Conservation (phyloP, 2,797 vertebrate genomes). For the Sarcoramphus papa region DNA sequence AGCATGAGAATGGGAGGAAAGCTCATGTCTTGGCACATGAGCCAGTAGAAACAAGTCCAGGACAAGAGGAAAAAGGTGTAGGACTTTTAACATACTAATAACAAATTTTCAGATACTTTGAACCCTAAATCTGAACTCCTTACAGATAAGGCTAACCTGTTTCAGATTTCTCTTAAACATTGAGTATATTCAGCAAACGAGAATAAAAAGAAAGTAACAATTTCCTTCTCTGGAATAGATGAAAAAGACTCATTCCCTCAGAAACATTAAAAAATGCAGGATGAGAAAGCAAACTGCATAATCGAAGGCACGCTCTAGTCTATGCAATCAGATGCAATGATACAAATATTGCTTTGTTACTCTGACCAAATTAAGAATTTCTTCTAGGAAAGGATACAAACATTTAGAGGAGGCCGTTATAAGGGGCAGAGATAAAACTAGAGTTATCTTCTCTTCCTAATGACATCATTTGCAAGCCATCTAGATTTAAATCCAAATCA, state of each 20-base stretch:
- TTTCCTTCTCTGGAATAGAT: not conserved
- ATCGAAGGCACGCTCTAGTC: not conserved
- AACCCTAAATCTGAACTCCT: not conserved
- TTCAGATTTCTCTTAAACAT: not conserved
- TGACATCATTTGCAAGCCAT: not conserved
- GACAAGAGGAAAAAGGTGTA: not conserved
- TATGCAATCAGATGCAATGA: not conserved
- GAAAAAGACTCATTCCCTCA: not conserved
- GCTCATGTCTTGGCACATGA: not conserved
- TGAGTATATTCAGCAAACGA: not conserved
- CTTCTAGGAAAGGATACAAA: not conserved
- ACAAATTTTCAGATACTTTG: not conserved
- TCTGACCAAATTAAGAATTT: not conserved
- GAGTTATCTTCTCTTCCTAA: not conserved
- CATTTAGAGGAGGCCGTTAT: not conserved
- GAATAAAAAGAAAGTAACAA: not conserved
- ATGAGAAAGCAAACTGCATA: not conserved
- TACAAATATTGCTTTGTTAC: not conserved
- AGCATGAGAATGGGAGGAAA: not conserved
- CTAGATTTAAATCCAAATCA: not conserved
- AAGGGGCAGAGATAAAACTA: not conserved
- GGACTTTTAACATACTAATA: not conserved
- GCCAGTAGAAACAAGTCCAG: not conserved
- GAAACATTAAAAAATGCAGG: not conserved
- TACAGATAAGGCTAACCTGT: not conserved